A percentile compares a stretch with the other conserved stretches of the same genome.
These are phyloP conservation scores for Hyperoplus immaculatus DNA, from an alignment of 2,797 vertebrate genomes.

Conservation along the genomic window DNA sequence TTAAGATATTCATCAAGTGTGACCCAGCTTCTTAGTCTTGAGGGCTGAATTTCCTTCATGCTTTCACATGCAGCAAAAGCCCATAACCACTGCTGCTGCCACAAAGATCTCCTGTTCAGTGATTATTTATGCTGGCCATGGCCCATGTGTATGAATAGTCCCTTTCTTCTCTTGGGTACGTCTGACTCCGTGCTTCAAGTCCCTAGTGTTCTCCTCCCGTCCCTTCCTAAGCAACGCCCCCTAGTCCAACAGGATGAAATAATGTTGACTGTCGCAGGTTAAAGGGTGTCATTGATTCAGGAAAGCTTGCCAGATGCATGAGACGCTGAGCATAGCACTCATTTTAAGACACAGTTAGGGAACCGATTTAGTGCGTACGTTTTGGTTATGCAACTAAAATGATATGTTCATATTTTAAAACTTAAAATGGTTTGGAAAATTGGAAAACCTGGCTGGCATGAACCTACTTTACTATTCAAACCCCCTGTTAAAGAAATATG, in stretches of 20 bases:
- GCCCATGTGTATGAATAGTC: constrained; percentile 67
- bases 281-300: constrained; percentile 65
- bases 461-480: neutral
- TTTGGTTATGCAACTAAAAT: neutral
- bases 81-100: neutral
- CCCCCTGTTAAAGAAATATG: neutral
- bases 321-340: neutral
- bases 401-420: neutral
- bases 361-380: neutral
- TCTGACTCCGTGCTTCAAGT: constrained; percentile 50
- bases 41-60: constrained; percentile 8
- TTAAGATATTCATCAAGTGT: neutral
- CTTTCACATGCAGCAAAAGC: constrained; percentile 28
- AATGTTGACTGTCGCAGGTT: constrained; percentile 55
- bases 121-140: constrained; percentile 66
- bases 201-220: constrained; percentile 53
- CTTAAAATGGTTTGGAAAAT: neutral
- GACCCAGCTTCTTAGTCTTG: neutral
- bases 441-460: neutral
- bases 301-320: constrained; percentile 19
- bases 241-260: constrained; percentile 56
- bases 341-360: constrained; percentile 10
- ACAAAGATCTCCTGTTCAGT: constrained; percentile 67
- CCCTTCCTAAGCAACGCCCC: constrained; percentile 53
- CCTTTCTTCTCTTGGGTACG: constrained; percentile 65